Evolutionary conservation across 2,888 invertebrate species (phyloP).

Genomic region (Euzetes globulus): DNA sequence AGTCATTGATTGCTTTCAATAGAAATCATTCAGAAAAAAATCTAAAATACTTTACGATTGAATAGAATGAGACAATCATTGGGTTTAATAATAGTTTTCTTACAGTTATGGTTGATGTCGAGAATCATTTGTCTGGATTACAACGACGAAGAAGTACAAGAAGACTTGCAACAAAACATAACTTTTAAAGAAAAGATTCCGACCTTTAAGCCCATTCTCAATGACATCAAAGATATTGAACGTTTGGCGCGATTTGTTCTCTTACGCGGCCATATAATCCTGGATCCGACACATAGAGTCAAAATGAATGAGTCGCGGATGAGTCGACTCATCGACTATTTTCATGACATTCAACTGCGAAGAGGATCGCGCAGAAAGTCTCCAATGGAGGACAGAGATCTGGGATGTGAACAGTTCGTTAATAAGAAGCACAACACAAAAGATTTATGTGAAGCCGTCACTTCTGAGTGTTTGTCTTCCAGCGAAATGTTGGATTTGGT

Average conservation of each 20-base stretch:
- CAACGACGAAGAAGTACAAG: constrained; percentile 1
- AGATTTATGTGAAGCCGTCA: constrained; percentile 34
- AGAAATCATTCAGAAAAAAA: neutral
- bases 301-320: constrained; percentile 32
- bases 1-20: neutral
- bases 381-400: constrained; percentile 33
- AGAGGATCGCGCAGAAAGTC: constrained; percentile 19
- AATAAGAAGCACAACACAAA: constrained; percentile 3
- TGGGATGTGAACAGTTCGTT: constrained; percentile 33
- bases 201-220: neutral
- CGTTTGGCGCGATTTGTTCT: constrained; percentile 30
- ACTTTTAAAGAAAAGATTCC: neutral
- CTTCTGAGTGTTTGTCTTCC: constrained; percentile 35
- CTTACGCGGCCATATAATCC: constrained; percentile 35
- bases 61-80: neutral
- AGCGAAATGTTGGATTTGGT: constrained; percentile 32
- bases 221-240: constrained; percentile 23
- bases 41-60: no score
- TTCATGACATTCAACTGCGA: constrained; percentile 34
- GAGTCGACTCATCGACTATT: constrained; percentile 31
- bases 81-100: no score
- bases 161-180: neutral
- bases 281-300: constrained; percentile 33
- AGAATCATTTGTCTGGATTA: neutral
- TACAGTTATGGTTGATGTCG: no score